Conservation (phyloP, 2,797 vertebrate species). For the Catamblyrhynchus diadema region DNA sequence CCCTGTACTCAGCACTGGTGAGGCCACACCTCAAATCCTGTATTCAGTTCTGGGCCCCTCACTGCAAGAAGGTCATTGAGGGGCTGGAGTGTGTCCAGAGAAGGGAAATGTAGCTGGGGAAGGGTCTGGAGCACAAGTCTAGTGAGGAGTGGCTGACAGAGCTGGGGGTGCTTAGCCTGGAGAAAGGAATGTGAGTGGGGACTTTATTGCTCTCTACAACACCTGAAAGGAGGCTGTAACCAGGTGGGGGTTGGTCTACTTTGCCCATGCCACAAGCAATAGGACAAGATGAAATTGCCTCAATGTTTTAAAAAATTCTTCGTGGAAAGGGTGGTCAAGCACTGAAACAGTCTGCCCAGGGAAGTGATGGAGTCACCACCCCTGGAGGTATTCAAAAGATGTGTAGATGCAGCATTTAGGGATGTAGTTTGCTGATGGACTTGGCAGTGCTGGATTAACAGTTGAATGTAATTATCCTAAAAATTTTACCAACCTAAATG, state of each 20-base stretch:
- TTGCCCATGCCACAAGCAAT: rapidly evolving
- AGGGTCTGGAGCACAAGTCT: rapidly evolving
- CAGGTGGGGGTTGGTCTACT: background rate
- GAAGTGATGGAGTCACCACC: background rate
- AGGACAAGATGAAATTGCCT: background rate
- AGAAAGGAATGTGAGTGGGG: rapidly evolving
- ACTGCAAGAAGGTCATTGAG: rapidly evolving
- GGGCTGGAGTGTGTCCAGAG: rapidly evolving
- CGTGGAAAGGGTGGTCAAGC: background rate
- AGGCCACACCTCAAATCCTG: background rate
- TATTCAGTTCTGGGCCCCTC: background rate
- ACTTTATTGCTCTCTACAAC: rapidly evolving
- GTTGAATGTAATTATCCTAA: background rate
- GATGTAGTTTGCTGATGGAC: background rate
- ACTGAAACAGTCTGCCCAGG: background rate
- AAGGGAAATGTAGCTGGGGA: rapidly evolving
- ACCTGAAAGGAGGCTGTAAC: rapidly evolving
- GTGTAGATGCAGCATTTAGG: background rate
- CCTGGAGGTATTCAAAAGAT: background rate
- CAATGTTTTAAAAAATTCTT: background rate
- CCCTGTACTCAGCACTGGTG: rapidly evolving
- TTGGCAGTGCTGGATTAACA: background rate
- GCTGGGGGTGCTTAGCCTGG: rapidly evolving
- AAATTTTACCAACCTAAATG: background rate
- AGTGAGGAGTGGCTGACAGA: rapidly evolving